These are phyloP conservation scores for Noctua janthe DNA, from an alignment of 2,888 invertebrate genomes.

Conservation along the genomic window DNA sequence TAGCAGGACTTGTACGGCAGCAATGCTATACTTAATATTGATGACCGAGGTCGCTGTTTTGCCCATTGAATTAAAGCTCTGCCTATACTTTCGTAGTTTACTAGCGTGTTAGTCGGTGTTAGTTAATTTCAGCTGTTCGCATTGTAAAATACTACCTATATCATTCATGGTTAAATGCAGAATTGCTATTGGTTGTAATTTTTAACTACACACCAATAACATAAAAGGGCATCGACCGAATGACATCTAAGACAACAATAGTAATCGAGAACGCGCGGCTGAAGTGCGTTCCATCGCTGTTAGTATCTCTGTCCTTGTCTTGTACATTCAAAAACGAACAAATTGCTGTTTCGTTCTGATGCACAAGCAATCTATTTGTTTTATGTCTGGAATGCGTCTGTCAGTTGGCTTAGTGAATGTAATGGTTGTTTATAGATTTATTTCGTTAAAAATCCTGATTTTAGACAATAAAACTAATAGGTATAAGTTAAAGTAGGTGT, in stretches of 20 bases:
- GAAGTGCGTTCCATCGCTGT: conserved; percentile 11
- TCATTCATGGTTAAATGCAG: fast-evolving
- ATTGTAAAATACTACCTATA: too few relatives aligned
- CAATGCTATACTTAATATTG: background rate
- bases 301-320: conserved; percentile 12
- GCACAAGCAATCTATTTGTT: background rate
- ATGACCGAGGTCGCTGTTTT: background rate
- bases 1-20: background rate
- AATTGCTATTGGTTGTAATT: background rate
- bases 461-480: background rate
- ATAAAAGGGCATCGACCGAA: conserved; percentile 27
- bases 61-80: background rate
- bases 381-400: conserved; percentile 19
- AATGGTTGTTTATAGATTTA: conserved; percentile 7
- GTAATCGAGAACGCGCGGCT: conserved; percentile 20
- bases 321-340: background rate
- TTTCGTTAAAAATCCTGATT: background rate
- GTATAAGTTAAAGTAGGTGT: conserved; percentile 12
- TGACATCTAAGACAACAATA: background rate
- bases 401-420: conserved; percentile 34
- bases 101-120: background rate
- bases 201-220: conserved; percentile 2
- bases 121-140: background rate
- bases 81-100: background rate
- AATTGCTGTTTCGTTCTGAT: background rate